These are phyloP conservation scores for Hemichromis elongatus DNA, from an alignment of 2,113 vertebrate genomes.

Conservation along the genomic window DNA sequence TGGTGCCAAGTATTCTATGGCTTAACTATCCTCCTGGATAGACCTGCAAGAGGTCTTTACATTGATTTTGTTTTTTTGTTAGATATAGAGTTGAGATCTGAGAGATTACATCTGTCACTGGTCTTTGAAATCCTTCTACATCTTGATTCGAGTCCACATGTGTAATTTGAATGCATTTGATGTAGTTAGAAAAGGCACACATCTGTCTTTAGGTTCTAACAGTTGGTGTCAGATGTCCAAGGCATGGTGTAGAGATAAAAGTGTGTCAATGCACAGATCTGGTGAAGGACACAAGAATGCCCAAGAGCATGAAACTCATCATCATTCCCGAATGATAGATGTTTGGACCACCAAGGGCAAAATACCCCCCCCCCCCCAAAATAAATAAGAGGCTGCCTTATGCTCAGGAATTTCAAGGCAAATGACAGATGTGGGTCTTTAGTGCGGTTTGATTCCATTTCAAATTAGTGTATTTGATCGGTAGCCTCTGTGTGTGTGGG, in stretches of 20 bases:
- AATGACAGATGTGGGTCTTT: not conserved
- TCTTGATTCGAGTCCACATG: not conserved
- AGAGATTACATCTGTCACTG: not conserved
- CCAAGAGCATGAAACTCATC: not conserved
- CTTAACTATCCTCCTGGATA: not conserved
- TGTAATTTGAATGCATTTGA: not conserved
- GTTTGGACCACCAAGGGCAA: not conserved
- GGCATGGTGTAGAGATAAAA: not conserved
- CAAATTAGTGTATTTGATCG: not conserved
- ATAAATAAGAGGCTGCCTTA: not conserved
- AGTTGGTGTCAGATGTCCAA: not conserved
- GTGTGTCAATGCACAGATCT: not conserved
- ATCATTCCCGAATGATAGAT: not conserved
- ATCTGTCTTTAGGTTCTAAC: not conserved
- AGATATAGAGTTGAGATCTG: not conserved
- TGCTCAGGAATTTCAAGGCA: not conserved
- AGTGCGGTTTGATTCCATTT: not conserved
- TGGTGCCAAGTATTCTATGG: not conserved
- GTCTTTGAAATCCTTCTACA: not conserved
- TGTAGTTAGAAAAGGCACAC: not conserved
- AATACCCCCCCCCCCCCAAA: too few species aligned
- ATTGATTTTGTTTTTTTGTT: not conserved
- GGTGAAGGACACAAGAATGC: not conserved
- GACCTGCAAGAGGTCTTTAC: not conserved
- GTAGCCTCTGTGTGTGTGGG: not conserved